phyloP scores from a whole-genome alignment of 2,113 vertebrate genomes.

The Scomber colias region DNA sequence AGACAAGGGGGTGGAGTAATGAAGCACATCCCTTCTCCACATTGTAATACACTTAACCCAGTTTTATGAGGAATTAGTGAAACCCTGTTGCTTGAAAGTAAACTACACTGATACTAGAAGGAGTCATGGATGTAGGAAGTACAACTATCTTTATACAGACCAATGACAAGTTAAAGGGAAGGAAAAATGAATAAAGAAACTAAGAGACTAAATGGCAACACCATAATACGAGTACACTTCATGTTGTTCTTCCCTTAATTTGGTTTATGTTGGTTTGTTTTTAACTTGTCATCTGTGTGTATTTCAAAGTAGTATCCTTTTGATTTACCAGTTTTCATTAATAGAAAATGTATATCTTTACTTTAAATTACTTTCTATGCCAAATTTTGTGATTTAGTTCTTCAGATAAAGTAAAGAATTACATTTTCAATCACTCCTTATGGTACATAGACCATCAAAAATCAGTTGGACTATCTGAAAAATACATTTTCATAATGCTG shows the following conservation, averaged over 20 bases:
- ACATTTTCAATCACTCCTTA: not conserved
- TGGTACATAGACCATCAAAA: not conserved
- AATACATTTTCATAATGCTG: not conserved
- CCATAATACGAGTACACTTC: too few species aligned
- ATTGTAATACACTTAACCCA: slow-evolving; percentile 52
- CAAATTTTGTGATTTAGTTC: not conserved
- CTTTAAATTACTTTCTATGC: too few species aligned
- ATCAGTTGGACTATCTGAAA: not conserved
- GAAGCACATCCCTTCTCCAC: slow-evolving; percentile 34
- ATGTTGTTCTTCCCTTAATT: not conserved
- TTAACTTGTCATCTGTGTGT: not conserved
- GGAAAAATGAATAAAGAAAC: not conserved
- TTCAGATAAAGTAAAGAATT: not conserved
- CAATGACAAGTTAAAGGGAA: not conserved
- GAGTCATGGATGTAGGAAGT: too few species aligned
- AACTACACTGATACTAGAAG: not conserved
- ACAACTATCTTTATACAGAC: not conserved
- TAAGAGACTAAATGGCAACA: too few species aligned
- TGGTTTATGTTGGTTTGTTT: not conserved
- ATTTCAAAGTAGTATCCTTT: not conserved
- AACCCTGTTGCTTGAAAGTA: not conserved
- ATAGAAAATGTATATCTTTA: not conserved
- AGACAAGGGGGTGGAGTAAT: slow-evolving; percentile 30
- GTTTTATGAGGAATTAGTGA: slow-evolving; percentile 17
- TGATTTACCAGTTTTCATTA: not conserved